phyloP scores from a whole-genome alignment of 2,888 invertebrate species.

The Xylocampa areola region DNA sequence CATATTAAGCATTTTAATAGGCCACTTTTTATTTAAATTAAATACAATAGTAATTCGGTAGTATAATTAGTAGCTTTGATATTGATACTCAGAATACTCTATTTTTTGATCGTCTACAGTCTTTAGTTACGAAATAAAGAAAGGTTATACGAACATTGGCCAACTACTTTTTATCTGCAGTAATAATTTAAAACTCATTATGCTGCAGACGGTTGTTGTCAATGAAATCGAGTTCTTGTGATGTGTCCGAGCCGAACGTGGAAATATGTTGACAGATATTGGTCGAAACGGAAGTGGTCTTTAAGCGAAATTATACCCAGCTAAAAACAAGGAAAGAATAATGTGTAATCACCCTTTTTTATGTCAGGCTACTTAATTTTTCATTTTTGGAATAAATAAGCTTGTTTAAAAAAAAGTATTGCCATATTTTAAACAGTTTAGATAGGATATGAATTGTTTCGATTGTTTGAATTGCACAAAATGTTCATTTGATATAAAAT shows the following conservation, averaged over 20 bases:
- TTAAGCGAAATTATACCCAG: conserved; percentile 86
- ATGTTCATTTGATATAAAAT: too few species aligned
- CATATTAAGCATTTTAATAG: conserved; percentile 30
- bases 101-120: conserved; percentile 67
- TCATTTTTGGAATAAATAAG: conserved; percentile 44
- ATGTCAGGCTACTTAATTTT: conserved; percentile 71
- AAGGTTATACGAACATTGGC: conserved; percentile 80
- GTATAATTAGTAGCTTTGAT: conserved; percentile 46
- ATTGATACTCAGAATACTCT: conserved; percentile 41
- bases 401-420: conserved; percentile 8
- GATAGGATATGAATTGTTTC: conserved; percentile 1
- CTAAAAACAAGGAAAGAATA: conserved; percentile 85
- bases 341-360: conserved; percentile 77
- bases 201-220: conserved; percentile 84
- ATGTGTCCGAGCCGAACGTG: conserved; percentile 84
- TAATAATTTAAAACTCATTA: conserved; percentile 90
- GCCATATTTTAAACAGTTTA: conserved; percentile 5
- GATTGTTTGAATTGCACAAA: too few species aligned
- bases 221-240: conserved; percentile 89
- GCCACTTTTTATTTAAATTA: conserved; percentile 42
- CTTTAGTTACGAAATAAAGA: conserved; percentile 79
- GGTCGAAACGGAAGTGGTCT: conserved; percentile 87
- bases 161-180: conserved; percentile 86
- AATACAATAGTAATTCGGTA: too few species aligned
- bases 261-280: conserved; percentile 89